Evolutionary conservation across 2,797 vertebrate genomes (phyloP), one percentile per base, ranked within the genome.

Genomic region (Megalops cyprinoides): DNA sequence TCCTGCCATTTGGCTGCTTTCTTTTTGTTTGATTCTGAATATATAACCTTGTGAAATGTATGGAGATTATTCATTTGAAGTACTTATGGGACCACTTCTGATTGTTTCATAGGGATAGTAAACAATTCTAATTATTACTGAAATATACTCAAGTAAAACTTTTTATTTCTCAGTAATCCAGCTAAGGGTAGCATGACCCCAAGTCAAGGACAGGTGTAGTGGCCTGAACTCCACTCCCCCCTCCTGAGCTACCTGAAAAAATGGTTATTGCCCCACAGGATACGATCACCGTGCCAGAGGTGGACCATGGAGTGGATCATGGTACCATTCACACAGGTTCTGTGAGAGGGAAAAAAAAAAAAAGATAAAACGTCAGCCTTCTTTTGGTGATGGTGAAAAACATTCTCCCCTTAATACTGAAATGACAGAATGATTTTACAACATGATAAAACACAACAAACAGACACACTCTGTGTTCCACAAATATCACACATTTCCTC

Each of bases 211-310:
- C 12, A 49, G 25, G 28, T 10, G 10, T 8, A 74, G 12, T n/a
- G 18, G 1, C 10, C 46, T 25, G 6, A 60, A 60, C 23, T 0
- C 14, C 2, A 53, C 34, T 25, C 53, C 39, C 37, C 46, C 15
- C 28, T 15, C 39, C 4, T 58, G 25, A 37, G 20, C 9, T 48
- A 81, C 79, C 79, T 76, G 58, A 81, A 99, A 84, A 99, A 99
- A 94, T 99, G 98, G 93, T 99, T 99, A 90, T 99, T 99, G 86
- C 98, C 98, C 98, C 98, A 99, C 73, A 99, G 91, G 86, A 99
- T 99, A 46, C 98, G 94, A 85, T 99, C 98, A 53, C 98, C 98
- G 0, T 99, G 98, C 98, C 98, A 99, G 62, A 99, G 90, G 56
- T 96, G 96, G 78, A 96, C 97, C 81, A 91, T 82, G 44, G 92